These are phyloP conservation scores for Pogonognathellus flavescens DNA, from an alignment of 1,140 invertebrate species.

Conservation along the genomic window DNA sequence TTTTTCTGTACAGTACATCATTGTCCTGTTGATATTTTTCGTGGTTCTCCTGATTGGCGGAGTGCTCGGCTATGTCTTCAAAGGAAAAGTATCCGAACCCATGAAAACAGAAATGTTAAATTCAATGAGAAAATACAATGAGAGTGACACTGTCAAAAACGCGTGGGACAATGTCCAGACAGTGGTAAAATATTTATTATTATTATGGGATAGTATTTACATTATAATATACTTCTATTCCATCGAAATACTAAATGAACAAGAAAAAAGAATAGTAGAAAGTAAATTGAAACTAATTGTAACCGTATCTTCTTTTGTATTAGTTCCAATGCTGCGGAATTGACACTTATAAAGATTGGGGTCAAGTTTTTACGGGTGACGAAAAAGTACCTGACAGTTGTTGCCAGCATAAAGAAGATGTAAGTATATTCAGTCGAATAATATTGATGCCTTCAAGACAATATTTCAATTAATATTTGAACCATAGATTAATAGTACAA, in stretches of 20 bases:
- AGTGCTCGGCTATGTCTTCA: conserved; percentile 89
- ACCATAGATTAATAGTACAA: neutral
- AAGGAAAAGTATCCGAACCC: conserved; percentile 80
- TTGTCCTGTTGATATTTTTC: conserved; percentile 86
- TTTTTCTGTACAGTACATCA: conserved; percentile 88
- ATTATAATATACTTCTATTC: neutral
- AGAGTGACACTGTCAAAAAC: conserved; percentile 76
- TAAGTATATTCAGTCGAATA: neutral
- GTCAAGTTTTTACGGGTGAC: conserved; percentile 68
- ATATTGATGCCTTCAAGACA: neutral
- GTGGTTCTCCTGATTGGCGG: conserved; percentile 90
- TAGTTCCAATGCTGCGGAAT: conserved; percentile 88
- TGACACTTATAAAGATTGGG: conserved; percentile 80
- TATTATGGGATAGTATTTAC: no score
- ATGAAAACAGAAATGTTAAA: conserved; percentile 84
- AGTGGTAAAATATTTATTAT: conserved; percentile 41
- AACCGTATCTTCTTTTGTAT: conserved; percentile 65
- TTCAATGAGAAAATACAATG: conserved; percentile 80
- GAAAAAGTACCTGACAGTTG: conserved; percentile 83
- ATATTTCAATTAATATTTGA: conserved; percentile 4
- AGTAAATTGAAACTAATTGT: neutral
- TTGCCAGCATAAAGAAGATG: conserved; percentile 74
- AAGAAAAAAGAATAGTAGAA: neutral
- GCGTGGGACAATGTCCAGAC: conserved; percentile 79
- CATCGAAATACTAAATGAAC: no score